These are phyloP conservation scores for Berghia stephanieae DNA, from an alignment of 1,140 invertebrate genomes.

Conservation along the genomic window DNA sequence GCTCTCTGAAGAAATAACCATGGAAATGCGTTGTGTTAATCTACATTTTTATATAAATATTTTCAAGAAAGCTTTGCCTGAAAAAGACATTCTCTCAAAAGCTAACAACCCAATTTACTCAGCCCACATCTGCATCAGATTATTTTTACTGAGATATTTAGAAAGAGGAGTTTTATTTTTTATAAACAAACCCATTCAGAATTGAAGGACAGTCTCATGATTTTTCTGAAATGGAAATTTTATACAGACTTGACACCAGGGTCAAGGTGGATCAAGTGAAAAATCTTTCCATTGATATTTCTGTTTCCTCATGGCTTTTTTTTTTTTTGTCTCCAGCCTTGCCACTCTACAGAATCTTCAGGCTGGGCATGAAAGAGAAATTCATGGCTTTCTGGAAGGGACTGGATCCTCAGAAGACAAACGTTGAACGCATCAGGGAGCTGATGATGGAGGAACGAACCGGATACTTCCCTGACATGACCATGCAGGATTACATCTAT, in stretches of 20 bases:
- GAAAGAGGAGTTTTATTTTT: too few relatives aligned
- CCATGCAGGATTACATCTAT: neutral
- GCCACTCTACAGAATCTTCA: conserved; percentile 2
- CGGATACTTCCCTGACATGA: neutral
- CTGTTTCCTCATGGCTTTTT: neutral
- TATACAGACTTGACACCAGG: neutral
- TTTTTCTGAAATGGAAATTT: neutral
- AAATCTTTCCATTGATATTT: too few relatives aligned
- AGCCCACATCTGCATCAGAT: too few relatives aligned
- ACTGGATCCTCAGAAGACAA: neutral
- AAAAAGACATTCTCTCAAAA: too few relatives aligned
- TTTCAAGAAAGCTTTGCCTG: too few relatives aligned
- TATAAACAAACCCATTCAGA: too few relatives aligned
- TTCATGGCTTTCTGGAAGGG: neutral
- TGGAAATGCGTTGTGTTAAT: too few relatives aligned
- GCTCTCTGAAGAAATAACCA: too few relatives aligned
- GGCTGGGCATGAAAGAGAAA: neutral
- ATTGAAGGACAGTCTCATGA: neutral
- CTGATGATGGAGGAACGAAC: neutral
- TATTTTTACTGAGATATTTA: too few relatives aligned
- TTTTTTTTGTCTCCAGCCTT: neutral
- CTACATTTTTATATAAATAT: too few relatives aligned
- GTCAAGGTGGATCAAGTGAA: too few relatives aligned
- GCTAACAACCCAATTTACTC: too few relatives aligned
- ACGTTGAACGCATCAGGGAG: neutral